phyloP scores from a whole-genome alignment of 2,797 vertebrate species.

The Halcyon chelicuti region DNA sequence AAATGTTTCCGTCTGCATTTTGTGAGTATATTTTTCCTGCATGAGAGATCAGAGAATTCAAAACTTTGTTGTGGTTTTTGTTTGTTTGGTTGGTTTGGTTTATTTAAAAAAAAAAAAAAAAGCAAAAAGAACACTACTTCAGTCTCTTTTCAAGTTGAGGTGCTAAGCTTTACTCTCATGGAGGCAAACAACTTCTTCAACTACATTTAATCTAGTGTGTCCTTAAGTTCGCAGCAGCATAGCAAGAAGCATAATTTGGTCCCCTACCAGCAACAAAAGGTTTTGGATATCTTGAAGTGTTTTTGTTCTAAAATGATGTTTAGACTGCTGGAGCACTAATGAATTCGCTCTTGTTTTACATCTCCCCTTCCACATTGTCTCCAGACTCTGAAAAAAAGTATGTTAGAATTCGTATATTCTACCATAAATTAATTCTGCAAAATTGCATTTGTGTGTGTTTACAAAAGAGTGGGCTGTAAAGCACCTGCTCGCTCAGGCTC shows the following conservation, averaged over 20 bases:
- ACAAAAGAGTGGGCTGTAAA: neutral
- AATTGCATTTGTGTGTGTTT: neutral
- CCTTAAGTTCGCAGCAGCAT: neutral
- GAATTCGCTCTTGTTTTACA: neutral
- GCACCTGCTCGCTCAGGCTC: neutral
- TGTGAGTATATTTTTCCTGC: neutral
- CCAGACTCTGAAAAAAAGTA: neutral
- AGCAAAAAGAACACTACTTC: neutral
- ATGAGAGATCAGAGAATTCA: neutral
- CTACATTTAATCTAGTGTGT: neutral
- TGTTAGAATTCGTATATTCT: neutral
- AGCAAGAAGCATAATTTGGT: neutral
- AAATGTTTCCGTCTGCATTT: neutral
- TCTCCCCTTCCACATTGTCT: neutral
- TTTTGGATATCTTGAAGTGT: neutral
- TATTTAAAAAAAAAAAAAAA: no score
- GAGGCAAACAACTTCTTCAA: neutral
- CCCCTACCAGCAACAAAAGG: neutral
- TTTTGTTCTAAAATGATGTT: neutral
- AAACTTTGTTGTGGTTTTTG: no score
- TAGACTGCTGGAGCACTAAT: neutral
- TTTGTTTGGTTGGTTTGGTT: no score
- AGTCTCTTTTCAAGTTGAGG: neutral
- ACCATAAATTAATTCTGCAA: neutral
- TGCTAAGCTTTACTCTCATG: neutral